Evolutionary conservation across 2,797 vertebrate species (phyloP), one percentile per base, ranked within the genome.

Genomic region (Macropodus opercularis): DNA sequence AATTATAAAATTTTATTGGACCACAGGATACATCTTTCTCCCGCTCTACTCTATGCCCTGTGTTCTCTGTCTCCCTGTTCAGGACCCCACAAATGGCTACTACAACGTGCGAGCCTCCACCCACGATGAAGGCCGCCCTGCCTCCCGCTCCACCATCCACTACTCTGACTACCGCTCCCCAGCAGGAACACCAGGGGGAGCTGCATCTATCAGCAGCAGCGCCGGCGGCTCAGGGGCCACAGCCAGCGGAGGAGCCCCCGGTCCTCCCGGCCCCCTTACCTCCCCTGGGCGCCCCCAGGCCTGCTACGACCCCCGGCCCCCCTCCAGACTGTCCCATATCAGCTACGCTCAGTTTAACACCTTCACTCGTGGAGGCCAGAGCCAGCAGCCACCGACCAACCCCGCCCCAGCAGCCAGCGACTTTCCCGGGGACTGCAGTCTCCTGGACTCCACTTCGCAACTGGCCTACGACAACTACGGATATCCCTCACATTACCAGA

Each of bases 51-150:
- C 32, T 54, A 5, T 70, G 9, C 1, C 6, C 39, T 35, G 31
- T 12, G 43, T 19, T 65, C 21, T 54, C 14, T 56, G n/a, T 36
- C 13, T 58, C 18, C 51, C 8, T 27, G 46, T 51, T 7, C 78
- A 96, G 96, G 96, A 98, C 79, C 96, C 96, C 7, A 98, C 96
- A 27, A 98, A 98, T 0, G 96, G 96, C 72, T 98, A 98, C 90
- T 98, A 98, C 87, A 98, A 98, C 0, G 96, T 98, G 2, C 93
- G 96, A 0, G 96, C 96, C 29, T 92, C 92, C 63, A 92, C 92
- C 53, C 96, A 96, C 0, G 96, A 98, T 35, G 96, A 98, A 44
- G 90, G 89, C 32, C 94, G 95, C 0, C 94, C 96, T 0, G 89
- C 94, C 1, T 96, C 96, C 9, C 93, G 96, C 76, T 93, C 95